A percentile compares a stretch with the other conserved stretches of the same genome.
These are phyloP conservation scores for Danaus plexippus DNA, from an alignment of 1,140 invertebrate species.

Conservation along the genomic window DNA sequence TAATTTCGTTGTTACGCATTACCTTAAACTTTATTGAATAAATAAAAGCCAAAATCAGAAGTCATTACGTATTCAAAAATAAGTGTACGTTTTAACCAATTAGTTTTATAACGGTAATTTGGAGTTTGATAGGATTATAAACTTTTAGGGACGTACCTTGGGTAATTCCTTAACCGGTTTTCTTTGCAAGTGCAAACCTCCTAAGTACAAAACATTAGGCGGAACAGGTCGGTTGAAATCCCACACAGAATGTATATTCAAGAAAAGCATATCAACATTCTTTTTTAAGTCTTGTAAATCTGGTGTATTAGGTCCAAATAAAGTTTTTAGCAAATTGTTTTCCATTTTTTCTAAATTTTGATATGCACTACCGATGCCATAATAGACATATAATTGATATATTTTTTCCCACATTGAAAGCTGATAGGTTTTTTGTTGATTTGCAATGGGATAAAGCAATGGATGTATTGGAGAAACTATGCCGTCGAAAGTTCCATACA, in stretches of 20 bases:
- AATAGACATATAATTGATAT: slow-evolving; percentile 21
- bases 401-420: slow-evolving; percentile 40
- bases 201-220: slow-evolving; percentile 63
- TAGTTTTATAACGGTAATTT: no score
- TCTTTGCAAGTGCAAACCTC: slow-evolving; percentile 55
- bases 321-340: slow-evolving; percentile 40
- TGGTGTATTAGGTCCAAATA: slow-evolving; percentile 54
- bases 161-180: slow-evolving; percentile 41
- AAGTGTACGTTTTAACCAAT: no score
- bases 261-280: slow-evolving; percentile 71
- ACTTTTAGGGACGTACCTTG: slow-evolving; percentile 18
- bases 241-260: slow-evolving; percentile 64
- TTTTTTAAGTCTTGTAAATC: slow-evolving; percentile 51
- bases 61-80: no score
- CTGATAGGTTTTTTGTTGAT: slow-evolving; percentile 33
- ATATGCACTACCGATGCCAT: background rate
- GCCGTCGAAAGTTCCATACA: slow-evolving; percentile 18
- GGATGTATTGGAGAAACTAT: slow-evolving; percentile 63
- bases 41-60: no score
- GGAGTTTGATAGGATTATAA: no score
- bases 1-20: no score
- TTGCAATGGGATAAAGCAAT: slow-evolving; percentile 54
- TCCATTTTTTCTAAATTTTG: slow-evolving; percentile 17
- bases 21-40: no score
- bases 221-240: slow-evolving; percentile 55